phyloP scores from a whole-genome alignment of 1,140 invertebrate genomes.

The Coptotermes formosanus region DNA sequence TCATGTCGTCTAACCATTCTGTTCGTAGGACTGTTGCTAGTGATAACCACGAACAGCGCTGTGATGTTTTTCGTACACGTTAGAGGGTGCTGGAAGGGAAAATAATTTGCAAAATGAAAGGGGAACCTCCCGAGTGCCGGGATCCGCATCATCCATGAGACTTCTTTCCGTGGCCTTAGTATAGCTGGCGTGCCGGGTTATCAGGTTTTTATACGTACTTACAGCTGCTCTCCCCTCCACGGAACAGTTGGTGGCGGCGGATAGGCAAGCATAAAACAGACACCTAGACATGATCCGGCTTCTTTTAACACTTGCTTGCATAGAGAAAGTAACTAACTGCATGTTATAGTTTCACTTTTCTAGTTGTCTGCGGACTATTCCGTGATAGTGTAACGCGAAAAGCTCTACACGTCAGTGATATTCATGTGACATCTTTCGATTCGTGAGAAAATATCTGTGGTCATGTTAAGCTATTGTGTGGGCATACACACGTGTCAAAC shows the following conservation, averaged over 20 bases:
- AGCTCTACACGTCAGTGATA: not conserved
- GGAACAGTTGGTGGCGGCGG: not conserved
- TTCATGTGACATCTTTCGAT: not conserved
- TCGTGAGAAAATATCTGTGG: not conserved
- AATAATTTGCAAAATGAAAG: too few species aligned
- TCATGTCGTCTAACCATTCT: too few species aligned
- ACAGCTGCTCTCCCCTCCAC: not conserved
- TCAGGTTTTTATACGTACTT: too few species aligned
- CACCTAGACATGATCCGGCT: not conserved
- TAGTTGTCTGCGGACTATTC: not conserved
- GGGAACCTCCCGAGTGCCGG: too few species aligned
- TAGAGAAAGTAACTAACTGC: not conserved
- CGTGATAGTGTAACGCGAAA: not conserved
- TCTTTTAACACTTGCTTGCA: not conserved
- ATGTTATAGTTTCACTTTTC: not conserved
- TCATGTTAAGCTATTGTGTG: conserved; percentile 1
- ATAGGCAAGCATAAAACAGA: not conserved
- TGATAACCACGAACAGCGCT: too few species aligned
- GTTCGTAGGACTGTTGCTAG: too few species aligned
- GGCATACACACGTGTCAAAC: not conserved
- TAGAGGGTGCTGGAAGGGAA: too few species aligned
- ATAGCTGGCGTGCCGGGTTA: too few species aligned
- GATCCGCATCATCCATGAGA: too few species aligned
- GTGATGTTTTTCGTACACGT: too few species aligned
- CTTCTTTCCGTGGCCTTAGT: too few species aligned